These are phyloP conservation scores for Rafetus swinhoei DNA, from an alignment of 2,113 vertebrate genomes.

Conservation along the genomic window DNA sequence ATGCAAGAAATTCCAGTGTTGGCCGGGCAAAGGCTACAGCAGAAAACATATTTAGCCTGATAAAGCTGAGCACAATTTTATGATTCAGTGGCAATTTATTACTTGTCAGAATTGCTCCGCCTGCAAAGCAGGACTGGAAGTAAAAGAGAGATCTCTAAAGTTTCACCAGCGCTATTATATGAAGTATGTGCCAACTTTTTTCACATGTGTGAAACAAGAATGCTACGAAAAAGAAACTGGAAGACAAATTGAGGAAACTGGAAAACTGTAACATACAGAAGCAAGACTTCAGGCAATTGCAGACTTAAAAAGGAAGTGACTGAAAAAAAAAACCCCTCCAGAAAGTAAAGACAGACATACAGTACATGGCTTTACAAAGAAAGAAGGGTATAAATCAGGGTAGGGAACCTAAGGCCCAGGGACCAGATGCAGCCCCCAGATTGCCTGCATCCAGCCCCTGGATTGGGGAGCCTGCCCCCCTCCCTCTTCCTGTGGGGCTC, in stretches of 20 bases:
- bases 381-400: not conserved
- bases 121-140: not conserved
- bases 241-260: not conserved
- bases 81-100: not conserved
- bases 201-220: not conserved
- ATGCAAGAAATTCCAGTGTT: not conserved
- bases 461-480: too few relatives aligned
- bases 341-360: not conserved
- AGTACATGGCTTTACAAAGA: not conserved
- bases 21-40: not conserved
- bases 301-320: not conserved
- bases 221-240: accelerated
- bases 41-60: not conserved
- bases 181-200: not conserved
- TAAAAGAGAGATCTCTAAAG: not conserved
- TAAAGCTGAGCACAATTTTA: not conserved
- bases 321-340: not conserved
- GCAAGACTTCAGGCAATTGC: not conserved
- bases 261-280: not conserved
- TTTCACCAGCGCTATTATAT: not conserved
- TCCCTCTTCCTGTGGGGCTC: too few relatives aligned
- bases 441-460: too few relatives aligned
- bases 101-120: not conserved
- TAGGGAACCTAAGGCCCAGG: too few relatives aligned
- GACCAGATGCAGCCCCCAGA: too few relatives aligned